phyloP scores from a whole-genome alignment of 2,113 vertebrate genomes.

The Tichodroma muraria region DNA sequence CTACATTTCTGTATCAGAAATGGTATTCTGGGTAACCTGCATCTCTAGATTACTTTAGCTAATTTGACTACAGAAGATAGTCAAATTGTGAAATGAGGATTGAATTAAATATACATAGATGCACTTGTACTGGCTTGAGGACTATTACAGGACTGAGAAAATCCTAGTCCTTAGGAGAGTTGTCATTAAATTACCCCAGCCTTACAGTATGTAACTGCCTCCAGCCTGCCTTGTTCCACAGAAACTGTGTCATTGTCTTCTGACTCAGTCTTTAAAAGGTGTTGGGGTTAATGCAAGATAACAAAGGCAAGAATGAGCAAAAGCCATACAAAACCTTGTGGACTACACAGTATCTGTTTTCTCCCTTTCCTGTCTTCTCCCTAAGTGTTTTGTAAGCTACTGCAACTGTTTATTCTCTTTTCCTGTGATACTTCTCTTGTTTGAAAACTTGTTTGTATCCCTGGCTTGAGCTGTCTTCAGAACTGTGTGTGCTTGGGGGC shows the following conservation, averaged over 20 bases:
- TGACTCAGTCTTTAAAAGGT: neutral
- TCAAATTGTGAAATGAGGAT: neutral
- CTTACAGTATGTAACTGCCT: neutral
- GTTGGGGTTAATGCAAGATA: neutral
- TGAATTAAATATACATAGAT: neutral
- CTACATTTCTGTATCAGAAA: neutral
- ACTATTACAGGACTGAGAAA: neutral
- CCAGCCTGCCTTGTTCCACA: neutral
- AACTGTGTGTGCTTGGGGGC: neutral
- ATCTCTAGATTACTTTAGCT: neutral
- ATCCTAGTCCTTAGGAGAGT: neutral
- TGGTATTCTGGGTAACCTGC: neutral
- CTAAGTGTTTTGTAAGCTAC: neutral
- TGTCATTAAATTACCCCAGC: neutral
- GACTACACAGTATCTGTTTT: neutral
- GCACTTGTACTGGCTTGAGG: neutral
- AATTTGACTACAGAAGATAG: accelerated
- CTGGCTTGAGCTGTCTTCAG: neutral
- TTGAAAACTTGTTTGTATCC: neutral
- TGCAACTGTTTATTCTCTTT: neutral
- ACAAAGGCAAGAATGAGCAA: neutral
- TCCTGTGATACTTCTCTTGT: neutral
- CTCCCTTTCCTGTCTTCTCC: neutral
- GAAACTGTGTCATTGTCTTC: accelerated
- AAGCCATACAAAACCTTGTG: neutral